Base-by-base conservation (phyloP, 2,113 vertebrate species). In the Tyrannus savana region DNA sequence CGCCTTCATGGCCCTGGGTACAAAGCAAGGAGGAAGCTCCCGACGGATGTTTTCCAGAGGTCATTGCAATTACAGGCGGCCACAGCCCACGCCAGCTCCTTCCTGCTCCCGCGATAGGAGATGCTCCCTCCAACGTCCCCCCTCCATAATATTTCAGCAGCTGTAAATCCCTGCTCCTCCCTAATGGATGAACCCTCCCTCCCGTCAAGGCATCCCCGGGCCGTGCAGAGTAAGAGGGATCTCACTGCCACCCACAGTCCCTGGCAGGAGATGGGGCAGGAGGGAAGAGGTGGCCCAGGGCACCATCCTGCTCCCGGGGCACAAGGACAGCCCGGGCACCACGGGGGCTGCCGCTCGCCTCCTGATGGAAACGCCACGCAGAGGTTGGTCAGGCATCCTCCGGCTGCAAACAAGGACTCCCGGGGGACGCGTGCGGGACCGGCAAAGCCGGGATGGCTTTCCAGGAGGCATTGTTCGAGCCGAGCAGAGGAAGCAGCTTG, bases 401-500 rank as follows among this genome's bases (percentile, higher is more conserved):
- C 14, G 47, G 16, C 63, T 52, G 69, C 44, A 53, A 66, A 87
- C 69, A 68, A 52, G 47, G 72, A 67, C 52, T 84, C 75, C 86
- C 37, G 4, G 37, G 83, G 90, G 77, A 68, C 19, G 1, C 4
- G 10, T 24, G 7, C 3, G 52, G 30, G 8, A 53, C 24, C 46
- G 2, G n/a, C 46, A 10, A 60, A 30, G 90, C 24, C 11, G 3
- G 53, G n/a, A 59, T 1, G 3, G 53, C 30, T 74, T 91, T 92
- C 67, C 84, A 37, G 59, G 77, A 89, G 6, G 71, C 84, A 96
- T 91, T 96, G 95, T 96, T 91, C 7, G 5, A 4, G 2, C 12
- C 1, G 14, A 74, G 84, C 68, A 24, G 72, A 89, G 96, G 96
- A 96, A 96, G 77, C 88, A 17, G 89, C 84, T 58, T 75, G 92